Percentiles rank a stretch among this genome's conserved stretches.
phyloP scores from a whole-genome alignment of 2,113 vertebrate genomes.

The Raja brachyura region DNA sequence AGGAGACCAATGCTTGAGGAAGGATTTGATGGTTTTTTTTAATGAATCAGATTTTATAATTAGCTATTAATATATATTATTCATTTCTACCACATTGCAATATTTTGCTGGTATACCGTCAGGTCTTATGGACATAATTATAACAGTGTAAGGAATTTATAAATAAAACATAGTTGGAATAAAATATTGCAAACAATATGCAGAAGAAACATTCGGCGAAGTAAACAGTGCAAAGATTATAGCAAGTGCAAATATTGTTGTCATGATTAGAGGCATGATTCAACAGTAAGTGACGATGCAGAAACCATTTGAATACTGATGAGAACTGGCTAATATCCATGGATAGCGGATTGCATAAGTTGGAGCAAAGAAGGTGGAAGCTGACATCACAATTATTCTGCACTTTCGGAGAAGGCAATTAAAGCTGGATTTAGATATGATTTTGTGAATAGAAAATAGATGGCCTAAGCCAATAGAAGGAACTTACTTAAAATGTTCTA shows the following conservation, averaged over 20 bases:
- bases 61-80: neutral
- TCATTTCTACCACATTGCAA: neutral
- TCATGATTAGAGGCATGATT: constrained; percentile 20
- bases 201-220: neutral
- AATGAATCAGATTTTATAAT: neutral
- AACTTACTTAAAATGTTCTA: neutral
- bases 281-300: neutral
- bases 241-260: constrained; percentile 31
- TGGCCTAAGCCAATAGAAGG: neutral
- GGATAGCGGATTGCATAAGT: neutral
- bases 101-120: neutral
- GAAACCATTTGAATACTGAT: constrained; percentile 31
- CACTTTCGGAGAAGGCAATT: constrained; percentile 21
- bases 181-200: constrained; percentile 22
- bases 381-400: neutral
- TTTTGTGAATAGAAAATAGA: neutral
- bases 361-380: neutral
- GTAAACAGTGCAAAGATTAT: constrained; percentile 17
- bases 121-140: neutral
- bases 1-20: neutral
- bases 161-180: constrained; percentile 33
- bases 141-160: constrained; percentile 7
- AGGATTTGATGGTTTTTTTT: neutral
- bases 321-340: neutral
- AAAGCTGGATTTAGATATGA: neutral